Evolutionary conservation across 2,113 vertebrate species (phyloP), one percentile per base, ranked within the genome.

Genomic region (Ia io): DNA sequence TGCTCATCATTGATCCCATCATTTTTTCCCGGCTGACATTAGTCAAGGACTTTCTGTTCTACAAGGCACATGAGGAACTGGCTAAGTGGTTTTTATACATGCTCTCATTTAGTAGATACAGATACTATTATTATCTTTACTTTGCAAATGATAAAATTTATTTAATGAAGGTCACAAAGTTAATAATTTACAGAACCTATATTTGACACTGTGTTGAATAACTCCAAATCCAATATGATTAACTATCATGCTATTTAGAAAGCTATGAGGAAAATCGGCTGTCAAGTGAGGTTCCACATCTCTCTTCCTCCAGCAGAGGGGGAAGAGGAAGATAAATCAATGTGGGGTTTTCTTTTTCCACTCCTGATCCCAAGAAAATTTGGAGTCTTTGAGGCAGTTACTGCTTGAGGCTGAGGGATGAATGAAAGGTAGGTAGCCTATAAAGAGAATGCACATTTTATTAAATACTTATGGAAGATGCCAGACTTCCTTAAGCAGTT

Each of bases 161-260:
- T 53, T 91, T 86, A 82, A 76, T 73, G 37, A 91, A 90, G 61
- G 65, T 37, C 77, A 94, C 49, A 76, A 82, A 95, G 78, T 85
- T 95, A 96, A 61, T 92, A 91, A 88, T 85, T 88, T 49, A 67
- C 56, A 92, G 67, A 85, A 67, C 9, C 35, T 59, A 13, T 40
- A 82, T 88, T 78, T 79, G 65, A 95, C 82, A 87, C 42, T 30
- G 6, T 35, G n/a, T 76, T 30, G n/a, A 86, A 32, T 87, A 78
- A 56, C n/a, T 90, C 74, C 20, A 93, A 91, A 44, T n/a, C 23
- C 35, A 88, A 5, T 40, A 20, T 79, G 65, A 77, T 78, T 47
- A 65, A 67, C 37, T 89, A 2, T 86, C 53, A 80, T 79, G 23
- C 44, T 80, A 0, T 74, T 37, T 44, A 65, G 51, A 83, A 90